These are phyloP conservation scores for Callinectes sapidus DNA, from an alignment of 2,888 invertebrate genomes.

Conservation along the genomic window DNA sequence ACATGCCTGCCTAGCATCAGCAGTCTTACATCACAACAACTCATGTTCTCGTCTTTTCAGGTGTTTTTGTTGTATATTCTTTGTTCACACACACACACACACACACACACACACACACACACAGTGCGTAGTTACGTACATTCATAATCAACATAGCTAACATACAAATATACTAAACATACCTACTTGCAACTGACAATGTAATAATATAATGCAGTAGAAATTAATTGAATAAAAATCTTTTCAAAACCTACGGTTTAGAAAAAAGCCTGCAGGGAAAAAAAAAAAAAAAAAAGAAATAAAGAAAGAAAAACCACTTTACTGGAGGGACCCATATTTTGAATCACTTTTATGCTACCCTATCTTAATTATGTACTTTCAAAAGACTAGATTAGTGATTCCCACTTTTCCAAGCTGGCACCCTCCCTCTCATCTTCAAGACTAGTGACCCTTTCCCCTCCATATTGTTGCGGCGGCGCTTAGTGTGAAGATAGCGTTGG, in stretches of 20 bases:
- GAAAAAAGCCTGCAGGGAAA: neutral
- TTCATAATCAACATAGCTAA: constrained; percentile 24
- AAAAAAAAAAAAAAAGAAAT: no score
- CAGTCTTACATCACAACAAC: neutral
- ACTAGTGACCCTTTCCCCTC: no score
- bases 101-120: neutral
- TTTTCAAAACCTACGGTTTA: neutral
- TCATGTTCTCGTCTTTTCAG: neutral
- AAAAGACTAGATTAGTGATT: no score
- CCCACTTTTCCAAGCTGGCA: no score
- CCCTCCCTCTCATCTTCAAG: no score
- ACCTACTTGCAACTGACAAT: constrained; percentile 16
- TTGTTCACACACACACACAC: neutral
- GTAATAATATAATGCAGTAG: neutral
- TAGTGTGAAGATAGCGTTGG: no score
- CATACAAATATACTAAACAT: constrained; percentile 45
- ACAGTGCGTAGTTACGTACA: no score
- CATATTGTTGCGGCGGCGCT: no score
- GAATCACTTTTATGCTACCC: no score
- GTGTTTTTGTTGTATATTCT: neutral
- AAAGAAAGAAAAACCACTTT: no score
- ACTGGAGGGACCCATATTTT: no score
- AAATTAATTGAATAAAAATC: neutral
- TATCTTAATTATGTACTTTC: no score
- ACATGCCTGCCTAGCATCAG: neutral